Base-by-base conservation (phyloP, 2,888 invertebrate genomes). In the Embidobia sp. region DNA sequence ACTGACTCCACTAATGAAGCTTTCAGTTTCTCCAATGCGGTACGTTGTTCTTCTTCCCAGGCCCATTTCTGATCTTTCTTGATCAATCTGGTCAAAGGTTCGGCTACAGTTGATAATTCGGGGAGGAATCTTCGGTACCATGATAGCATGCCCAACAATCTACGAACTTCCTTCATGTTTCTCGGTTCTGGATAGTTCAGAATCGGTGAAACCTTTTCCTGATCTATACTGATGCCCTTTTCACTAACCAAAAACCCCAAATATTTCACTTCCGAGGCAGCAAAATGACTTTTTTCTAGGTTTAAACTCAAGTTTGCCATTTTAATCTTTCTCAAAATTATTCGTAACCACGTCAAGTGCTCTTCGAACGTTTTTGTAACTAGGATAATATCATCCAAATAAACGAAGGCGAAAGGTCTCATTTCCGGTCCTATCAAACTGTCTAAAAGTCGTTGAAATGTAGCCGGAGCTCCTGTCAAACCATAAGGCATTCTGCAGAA, bases 361-460 rank as follows among this genome's bases (percentile, higher is more conserved):
- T 37, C 19, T 3, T 67, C 67, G 27, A 57, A 67, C 46, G 11
- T 48, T 22, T 48, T 22, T 0, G 66, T 67, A 1, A 67, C 55
- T 7, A 67, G 18, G 15, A 64, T 64, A 40, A 63, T 64, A 48
- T 66, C 66, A 27, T 66, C 66, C 5, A 55, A 10, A 37, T 67
- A 67, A 18, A 55, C 55, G 7, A 67, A 57, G 31, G 40, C 40
- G 19, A 55, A 44, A 10, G 10, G 1, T 4, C 55, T 35, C 10
- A 66, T 7, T 22, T 37, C 10, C 1, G 27, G 3, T 6, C 57
- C 57, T 6, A 57, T 18, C 11, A 67, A 4, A 1, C 33, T 1
- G 46, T 66, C 55, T 6, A 55, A 26, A 1, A 66, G 15, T n/a
- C 66, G 22, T 11, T 67, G 48, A 57, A 67, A 67, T 1, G 66